Evolutionary conservation across 2,113 vertebrate species (phyloP).

Genomic region (Myocastor coypus): DNA sequence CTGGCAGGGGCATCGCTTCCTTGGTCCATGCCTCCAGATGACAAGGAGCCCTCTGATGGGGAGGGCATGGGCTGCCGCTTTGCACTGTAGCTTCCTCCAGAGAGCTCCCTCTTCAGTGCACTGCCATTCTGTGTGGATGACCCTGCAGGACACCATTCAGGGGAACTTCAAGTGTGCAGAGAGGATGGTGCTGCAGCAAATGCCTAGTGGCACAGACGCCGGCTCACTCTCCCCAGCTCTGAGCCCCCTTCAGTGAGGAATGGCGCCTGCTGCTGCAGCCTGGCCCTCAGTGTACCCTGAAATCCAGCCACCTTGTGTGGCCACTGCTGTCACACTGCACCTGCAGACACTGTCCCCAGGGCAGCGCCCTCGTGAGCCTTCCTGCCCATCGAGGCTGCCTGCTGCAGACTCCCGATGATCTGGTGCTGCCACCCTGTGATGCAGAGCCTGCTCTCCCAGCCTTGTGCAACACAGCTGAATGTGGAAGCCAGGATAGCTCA

Average conservation of each 20-base stretch:
- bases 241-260: no score
- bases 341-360: no score
- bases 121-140: conserved; percentile 96
- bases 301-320: accelerated
- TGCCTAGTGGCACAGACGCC: not conserved
- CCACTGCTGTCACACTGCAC: not conserved
- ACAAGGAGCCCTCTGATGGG: conserved; percentile 96
- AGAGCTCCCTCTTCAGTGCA: conserved; percentile 94
- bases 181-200: not conserved
- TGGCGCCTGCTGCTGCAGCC: not conserved
- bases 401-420: no score
- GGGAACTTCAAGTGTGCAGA: not conserved
- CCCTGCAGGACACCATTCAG: conserved; percentile 80
- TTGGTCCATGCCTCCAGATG: conserved; percentile 96
- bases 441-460: not conserved
- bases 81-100: conserved; percentile 93
- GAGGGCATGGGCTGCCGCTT: conserved; percentile 97
- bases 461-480: accelerated
- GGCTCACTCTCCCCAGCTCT: not conserved
- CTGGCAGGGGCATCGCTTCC: conserved; percentile 92
- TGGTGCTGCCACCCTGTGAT: accelerated
- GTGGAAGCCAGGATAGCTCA: accelerated
- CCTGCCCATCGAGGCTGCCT: not conserved
- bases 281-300: not conserved
- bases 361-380: not conserved